A percentile compares a stretch with the other conserved stretches of the same genome.
Conservation (phyloP, 1,140 invertebrate genomes). For the Adoxophyes honmai region DNA sequence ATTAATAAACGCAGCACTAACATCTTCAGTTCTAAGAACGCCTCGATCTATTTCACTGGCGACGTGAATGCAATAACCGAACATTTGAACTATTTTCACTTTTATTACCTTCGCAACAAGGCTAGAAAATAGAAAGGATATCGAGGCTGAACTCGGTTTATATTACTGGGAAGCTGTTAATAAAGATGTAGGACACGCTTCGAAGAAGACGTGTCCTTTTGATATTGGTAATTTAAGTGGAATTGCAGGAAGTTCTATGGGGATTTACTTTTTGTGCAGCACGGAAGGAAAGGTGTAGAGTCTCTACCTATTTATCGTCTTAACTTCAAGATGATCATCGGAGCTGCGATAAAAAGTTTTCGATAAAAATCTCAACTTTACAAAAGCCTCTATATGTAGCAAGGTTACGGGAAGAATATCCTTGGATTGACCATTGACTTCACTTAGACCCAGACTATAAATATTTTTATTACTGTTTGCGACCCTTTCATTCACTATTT, state of each 20-base stretch:
- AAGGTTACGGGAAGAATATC: no score
- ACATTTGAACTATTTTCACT: constrained; percentile 27
- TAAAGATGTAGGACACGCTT: constrained; percentile 5
- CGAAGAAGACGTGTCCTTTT: constrained; percentile 5
- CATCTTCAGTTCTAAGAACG: constrained; percentile 47
- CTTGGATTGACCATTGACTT: no score
- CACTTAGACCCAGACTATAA: no score
- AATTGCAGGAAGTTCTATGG: constrained; percentile 8
- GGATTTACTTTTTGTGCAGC: no score
- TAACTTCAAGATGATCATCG: no score
- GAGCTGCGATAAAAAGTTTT: no score
- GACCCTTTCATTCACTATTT: no score
- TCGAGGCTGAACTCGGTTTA: not conserved
- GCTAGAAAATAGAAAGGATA: not conserved
- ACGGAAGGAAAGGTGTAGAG: no score
- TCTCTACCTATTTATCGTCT: no score
- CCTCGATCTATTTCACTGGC: constrained; percentile 46
- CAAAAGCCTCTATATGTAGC: no score
- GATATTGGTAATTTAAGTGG: not conserved
- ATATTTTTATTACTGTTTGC: no score
- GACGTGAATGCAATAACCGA: constrained; percentile 41
- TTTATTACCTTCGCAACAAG: constrained; percentile 23
- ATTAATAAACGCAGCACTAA: constrained; percentile 51
- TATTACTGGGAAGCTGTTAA: constrained; percentile 1
- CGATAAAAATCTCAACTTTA: no score